Base-by-base conservation (phyloP, 2,888 invertebrate genomes). In the Lepeophtheirus nordmannii region DNA sequence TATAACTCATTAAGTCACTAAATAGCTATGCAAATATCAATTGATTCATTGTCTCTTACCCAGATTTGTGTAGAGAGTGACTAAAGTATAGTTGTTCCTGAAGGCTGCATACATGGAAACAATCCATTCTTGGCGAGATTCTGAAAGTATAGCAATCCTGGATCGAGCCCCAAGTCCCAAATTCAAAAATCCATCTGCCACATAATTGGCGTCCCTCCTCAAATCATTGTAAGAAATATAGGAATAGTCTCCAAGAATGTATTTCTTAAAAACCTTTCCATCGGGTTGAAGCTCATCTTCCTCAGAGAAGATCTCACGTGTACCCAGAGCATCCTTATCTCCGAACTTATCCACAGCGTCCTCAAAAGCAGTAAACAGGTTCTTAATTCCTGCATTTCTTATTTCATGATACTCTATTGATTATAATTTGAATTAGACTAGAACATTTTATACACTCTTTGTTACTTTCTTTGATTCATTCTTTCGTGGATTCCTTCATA, bases 121-220 rank as follows among this genome's bases (percentile, higher is more conserved):
- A 85, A 97, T 86, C 98, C 98, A 98, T 78, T 98, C 97, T 62
- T 89, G 89, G 71, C 96, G 81, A 0, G 97, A 98, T 78, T 98
- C 98, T 0, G 96, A 93, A 79, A 96, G 96, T 73, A 98, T 85
- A 67, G 89, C 91, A 71, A 97, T 81, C 75, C 87, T 89, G 69
- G 82, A 78, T 11, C 81, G 80, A 11, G 86, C 83, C 71, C 78
- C 76, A 72, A 86, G 82, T 39, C 91, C 92, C 53, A 89, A 77
- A 72, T 84, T 85, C 57, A 85, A 81, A 69, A 98, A 79, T 0
- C 96, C 97, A 67, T 84, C 83, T 61, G 89, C 88, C 76, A 97
- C 86, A 71, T 83, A 79, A 0, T 81, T 77, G 8, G 91, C 85
- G 74, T 86, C 79, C 14, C 79, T 77, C 73, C 89, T 85, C 5